Base-by-base conservation (phyloP, 1,140 invertebrate genomes). In the Drosophila varians region DNA sequence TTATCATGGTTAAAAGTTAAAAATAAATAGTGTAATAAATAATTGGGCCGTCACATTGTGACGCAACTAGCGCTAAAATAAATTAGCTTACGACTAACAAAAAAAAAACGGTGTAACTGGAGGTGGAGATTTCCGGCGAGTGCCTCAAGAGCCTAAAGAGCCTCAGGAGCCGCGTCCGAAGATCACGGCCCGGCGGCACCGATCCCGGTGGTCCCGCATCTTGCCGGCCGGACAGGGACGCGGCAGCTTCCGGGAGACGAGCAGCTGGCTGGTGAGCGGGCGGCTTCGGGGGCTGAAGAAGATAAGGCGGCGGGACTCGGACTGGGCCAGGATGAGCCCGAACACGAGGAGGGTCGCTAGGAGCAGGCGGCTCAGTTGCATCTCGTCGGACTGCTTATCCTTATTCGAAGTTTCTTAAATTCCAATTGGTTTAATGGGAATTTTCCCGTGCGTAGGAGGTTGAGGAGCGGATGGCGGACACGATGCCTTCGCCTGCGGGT, bases 151-250 rank as follows among this genome's bases (percentile, higher is more conserved):
- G n/a, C n/a, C n/a, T n/a, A n/a, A n/a, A n/a, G n/a, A n/a, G 14
- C 16, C 11, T 90, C 51, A 90, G 49, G 48, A 70, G 65, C 69
- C 57, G 25, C 83, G 70, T 12, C 60, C 80, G 19, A 90, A 90
- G 47, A 80, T 75, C 11, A 90, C 28, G 3, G 84, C 89, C 4
- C 84, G 70, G 16, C 89, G 69, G 54, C 89, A 90, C 11, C 88
- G 84, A 61, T 89, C 86, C 18, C 88, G 83, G 51, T 90, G 89
- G 48, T 90, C 89, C 5, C 89, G 56, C 84, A 90, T 87, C 36
- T 79, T 78, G 0, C 89, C 88, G 11, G 55, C 56, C 3, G 84
- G 88, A 64, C 89, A 90, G 1, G 89, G 89, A 2, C 45, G 52
- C 12, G 70, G 28, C 1, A 75, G 25, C 7, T 54, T 71, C 4